Evolutionary conservation across 2,888 invertebrate genomes (phyloP).

Genomic region (Branchellion lobata): DNA sequence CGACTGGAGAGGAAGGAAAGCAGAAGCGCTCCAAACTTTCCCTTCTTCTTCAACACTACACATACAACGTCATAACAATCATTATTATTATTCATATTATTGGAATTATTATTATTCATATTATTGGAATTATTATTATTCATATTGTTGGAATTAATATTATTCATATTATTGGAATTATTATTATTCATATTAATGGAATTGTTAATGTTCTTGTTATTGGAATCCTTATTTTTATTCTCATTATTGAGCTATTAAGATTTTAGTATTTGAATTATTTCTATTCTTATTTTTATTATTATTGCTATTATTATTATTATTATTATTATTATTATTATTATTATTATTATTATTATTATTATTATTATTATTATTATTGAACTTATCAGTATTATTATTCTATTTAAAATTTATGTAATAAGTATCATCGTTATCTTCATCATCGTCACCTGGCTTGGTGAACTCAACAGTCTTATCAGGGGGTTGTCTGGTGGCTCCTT

Average conservation of each 20-base stretch:
- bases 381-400: neutral
- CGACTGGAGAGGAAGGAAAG: constrained; percentile 63
- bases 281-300: neutral
- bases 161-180: neutral
- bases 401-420: neutral
- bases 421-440: neutral
- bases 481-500: neutral
- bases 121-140: neutral
- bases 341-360: constrained; percentile 9
- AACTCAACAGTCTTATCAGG: neutral
- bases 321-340: neutral
- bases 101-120: neutral
- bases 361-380: neutral
- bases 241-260: neutral
- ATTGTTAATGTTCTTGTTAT: neutral
- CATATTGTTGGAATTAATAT: neutral
- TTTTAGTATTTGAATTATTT: neutral
- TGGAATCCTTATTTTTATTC: neutral
- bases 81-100: neutral
- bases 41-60: constrained; percentile 60
- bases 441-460: neutral
- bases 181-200: neutral
- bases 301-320: constrained; percentile 1
- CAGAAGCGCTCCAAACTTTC: constrained; percentile 91
- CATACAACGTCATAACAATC: neutral